Evolutionary conservation across 2,888 invertebrate genomes (phyloP), one percentile per base, ranked within the genome.

Genomic region (Lithophane leautieri): DNA sequence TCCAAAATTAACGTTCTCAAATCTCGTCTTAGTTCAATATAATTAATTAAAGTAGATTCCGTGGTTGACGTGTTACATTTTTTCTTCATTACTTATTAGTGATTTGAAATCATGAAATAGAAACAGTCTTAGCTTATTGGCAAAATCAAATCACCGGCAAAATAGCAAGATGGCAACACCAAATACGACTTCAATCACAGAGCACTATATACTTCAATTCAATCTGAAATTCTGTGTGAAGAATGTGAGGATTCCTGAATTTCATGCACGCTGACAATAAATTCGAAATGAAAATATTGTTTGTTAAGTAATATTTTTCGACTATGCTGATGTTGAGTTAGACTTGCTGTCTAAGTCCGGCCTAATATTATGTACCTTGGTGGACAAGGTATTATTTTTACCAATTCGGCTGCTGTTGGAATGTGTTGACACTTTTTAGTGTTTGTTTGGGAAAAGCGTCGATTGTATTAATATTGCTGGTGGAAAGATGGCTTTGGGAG

Each of bases 401-500:
- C 47, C 44, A 80, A 74, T 82, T 76, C 62, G n/a, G 40, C 50
- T 72, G 54, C 63, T 70, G 19, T 68, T 70, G 47, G 44, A 85
- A 73, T 81, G 63, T 81, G 82, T 87, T 84, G 82, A 76, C 79
- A 88, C 88, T 91, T 90, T 88, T 88, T 81, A 89, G 84, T 91
- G 87, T 89, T 89, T 90, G 85, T 88, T 90, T 90, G 85, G 81
- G 54, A 78, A 82, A 82, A 86, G 72, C 80, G 81, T 80, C 78
- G 47, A 81, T 69, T 79, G 47, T 82, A 79, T 82, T 88, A 73
- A 44, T 70, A 61, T 70, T 40, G 19, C 76, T 70, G 56, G 62
- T 63, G 80, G 79, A 76, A 86, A 83, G 52, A 96, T 96, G 96
- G 94, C 96, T 86, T 90, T 96, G 80, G 95, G 96, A 78, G 94